Percentiles rank a stretch among this genome's conserved stretches.
These are phyloP conservation scores for Asteroscopus sphinx DNA, from an alignment of 2,888 invertebrate genomes.

Conservation along the genomic window DNA sequence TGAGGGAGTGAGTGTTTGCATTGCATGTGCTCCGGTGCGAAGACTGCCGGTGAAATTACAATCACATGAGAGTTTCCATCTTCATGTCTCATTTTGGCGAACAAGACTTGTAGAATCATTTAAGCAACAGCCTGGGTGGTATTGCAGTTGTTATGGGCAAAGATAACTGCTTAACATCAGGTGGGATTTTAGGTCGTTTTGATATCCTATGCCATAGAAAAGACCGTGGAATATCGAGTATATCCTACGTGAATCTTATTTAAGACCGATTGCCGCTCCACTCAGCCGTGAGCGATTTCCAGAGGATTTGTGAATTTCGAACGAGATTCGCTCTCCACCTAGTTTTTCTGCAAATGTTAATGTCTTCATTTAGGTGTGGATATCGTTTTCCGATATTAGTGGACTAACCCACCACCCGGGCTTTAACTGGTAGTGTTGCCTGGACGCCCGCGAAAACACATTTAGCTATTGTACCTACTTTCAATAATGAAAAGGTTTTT, in stretches of 20 bases:
- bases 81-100: no score
- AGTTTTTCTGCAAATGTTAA: slow-evolving; percentile 60
- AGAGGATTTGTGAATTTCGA: slow-evolving; percentile 62
- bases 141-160: no score
- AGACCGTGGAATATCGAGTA: slow-evolving; percentile 2
- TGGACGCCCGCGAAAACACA: slow-evolving; percentile 2
- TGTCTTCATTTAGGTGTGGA: slow-evolving; percentile 56
- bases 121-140: no score
- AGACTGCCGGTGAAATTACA: no score
- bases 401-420: slow-evolving; percentile 13
- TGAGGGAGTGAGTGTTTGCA: no score
- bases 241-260: slow-evolving; percentile 75
- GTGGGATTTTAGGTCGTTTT: no score
- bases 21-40: no score
- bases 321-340: slow-evolving; percentile 52
- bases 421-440: slow-evolving; percentile 6
- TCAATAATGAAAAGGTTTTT: no score
- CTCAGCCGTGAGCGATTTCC: slow-evolving; percentile 67
- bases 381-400: slow-evolving; percentile 63
- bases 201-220: no score
- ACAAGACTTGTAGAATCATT: no score
- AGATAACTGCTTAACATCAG: no score
- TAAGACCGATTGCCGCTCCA: slow-evolving; percentile 70
- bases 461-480: slow-evolving; percentile 3
- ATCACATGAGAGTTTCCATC: no score